These are phyloP conservation scores for Hirtodrosophila trivittata DNA, from an alignment of 2,888 invertebrate genomes.

Conservation along the genomic window DNA sequence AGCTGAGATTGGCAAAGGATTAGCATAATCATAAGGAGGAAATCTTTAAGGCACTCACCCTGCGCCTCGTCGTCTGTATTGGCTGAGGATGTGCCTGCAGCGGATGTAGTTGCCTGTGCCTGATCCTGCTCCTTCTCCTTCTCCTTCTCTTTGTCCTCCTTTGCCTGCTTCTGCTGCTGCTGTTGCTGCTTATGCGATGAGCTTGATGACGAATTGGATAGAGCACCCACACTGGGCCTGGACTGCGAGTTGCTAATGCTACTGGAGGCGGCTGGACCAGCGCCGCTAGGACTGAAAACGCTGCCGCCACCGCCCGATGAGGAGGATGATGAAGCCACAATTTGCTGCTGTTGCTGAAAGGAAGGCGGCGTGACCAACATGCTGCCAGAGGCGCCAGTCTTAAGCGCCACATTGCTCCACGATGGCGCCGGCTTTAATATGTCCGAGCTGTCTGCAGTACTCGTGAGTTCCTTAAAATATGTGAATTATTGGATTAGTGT, in stretches of 20 bases:
- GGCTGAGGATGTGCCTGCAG: slow-evolving; percentile 53
- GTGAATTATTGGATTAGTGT: not conserved
- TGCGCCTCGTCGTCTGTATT: slow-evolving; percentile 86
- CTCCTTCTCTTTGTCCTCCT: slow-evolving; percentile 34
- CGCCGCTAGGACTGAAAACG: slow-evolving; percentile 66
- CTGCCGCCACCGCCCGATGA: slow-evolving; percentile 77
- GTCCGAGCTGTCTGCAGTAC: slow-evolving; percentile 81
- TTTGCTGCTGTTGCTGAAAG: slow-evolving; percentile 72
- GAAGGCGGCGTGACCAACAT: slow-evolving; percentile 80
- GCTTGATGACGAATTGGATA: slow-evolving; percentile 79
- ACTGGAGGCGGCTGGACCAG: slow-evolving; percentile 37
- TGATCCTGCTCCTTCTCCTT: slow-evolving; percentile 26
- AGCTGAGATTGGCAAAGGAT: slow-evolving; percentile 81
- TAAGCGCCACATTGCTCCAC: slow-evolving; percentile 84
- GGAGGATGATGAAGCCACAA: slow-evolving; percentile 72
- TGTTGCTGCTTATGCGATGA: slow-evolving; percentile 76
- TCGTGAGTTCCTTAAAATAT: slow-evolving; percentile 81
- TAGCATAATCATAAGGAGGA: not conserved
- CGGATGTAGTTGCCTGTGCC: slow-evolving; percentile 34
- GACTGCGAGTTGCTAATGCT: slow-evolving; percentile 63
- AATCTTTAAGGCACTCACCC: slow-evolving; percentile 84
- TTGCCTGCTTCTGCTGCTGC: slow-evolving; percentile 38
- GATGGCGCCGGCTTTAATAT: slow-evolving; percentile 86
- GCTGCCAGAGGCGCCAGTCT: slow-evolving; percentile 84
- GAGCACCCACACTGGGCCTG: slow-evolving; percentile 80